Evolutionary conservation across 2,113 vertebrate species (phyloP).

Genomic region (Sarotherodon lohbergeri): DNA sequence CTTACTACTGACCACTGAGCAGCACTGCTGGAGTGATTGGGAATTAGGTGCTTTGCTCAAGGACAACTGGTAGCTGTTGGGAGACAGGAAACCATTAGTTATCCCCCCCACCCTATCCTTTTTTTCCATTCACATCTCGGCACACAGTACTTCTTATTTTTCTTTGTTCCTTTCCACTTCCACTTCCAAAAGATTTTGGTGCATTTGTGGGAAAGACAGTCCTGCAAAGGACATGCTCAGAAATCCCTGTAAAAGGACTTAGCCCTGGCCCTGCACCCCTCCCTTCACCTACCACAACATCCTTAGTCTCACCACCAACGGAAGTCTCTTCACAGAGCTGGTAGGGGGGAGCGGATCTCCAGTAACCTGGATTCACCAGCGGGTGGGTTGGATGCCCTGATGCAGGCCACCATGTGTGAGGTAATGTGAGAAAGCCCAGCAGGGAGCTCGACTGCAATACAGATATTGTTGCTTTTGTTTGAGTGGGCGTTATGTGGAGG

Average conservation of each 20-base stretch:
- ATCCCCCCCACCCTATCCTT: neutral
- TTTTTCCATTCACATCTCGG: neutral
- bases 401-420: constrained; percentile 38
- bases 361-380: constrained; percentile 37
- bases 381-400: constrained; percentile 24
- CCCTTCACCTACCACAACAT: constrained; percentile 25
- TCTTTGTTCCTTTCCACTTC: neutral
- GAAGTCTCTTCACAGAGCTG: constrained; percentile 20
- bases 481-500: constrained; percentile 27
- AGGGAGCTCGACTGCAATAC: constrained; percentile 6
- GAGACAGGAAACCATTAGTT: constrained; percentile 5
- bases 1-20: constrained; percentile 4
- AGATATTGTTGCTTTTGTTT: constrained; percentile 19
- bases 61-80: constrained; percentile 14
- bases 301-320: constrained; percentile 22
- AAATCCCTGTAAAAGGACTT: neutral
- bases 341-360: constrained; percentile 11
- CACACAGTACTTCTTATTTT: neutral
- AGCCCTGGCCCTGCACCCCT: neutral
- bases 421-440: constrained; percentile 24
- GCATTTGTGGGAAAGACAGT: constrained; percentile 18
- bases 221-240: neutral
- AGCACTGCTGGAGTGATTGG: neutral
- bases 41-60: constrained; percentile 42
- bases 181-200: constrained; percentile 2